phyloP scores from a whole-genome alignment of 2,888 invertebrate genomes.

The Drosophila kuntzei region DNA sequence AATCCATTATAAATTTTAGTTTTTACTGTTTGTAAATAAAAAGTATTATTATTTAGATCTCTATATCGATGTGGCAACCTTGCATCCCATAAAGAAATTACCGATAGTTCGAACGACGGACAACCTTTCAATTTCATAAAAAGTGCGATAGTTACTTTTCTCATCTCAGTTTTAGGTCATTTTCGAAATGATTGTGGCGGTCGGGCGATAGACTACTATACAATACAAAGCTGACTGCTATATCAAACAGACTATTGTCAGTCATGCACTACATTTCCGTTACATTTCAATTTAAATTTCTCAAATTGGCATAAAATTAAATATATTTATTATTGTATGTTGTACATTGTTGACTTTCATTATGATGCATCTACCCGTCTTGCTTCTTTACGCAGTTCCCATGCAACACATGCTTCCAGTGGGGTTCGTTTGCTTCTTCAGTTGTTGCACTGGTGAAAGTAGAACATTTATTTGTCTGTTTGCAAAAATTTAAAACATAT shows the following conservation, averaged over 20 bases:
- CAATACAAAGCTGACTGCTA: conserved; percentile 15
- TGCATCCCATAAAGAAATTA: too few relatives aligned
- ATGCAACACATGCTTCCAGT: not conserved
- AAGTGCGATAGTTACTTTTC: too few relatives aligned
- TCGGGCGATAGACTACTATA: not conserved
- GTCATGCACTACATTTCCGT: not conserved
- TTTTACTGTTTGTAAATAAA: too few relatives aligned
- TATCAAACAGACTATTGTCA: not conserved
- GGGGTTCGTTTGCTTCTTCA: conserved; percentile 4
- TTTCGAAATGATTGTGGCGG: not conserved
- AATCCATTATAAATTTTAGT: conserved; percentile 45
- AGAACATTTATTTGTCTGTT: conserved; percentile 73
- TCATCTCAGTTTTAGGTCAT: too few relatives aligned
- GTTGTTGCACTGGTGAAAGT: conserved; percentile 66
- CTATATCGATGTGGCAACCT: too few relatives aligned
- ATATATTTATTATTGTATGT: not conserved
- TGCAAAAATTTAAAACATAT: conserved; percentile 60
- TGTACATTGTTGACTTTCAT: not conserved
- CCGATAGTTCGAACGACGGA: too few relatives aligned
- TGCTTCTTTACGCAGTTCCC: not conserved
- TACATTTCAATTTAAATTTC: conserved; percentile 10
- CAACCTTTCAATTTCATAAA: too few relatives aligned
- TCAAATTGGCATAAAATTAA: not conserved
- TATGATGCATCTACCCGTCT: not conserved
- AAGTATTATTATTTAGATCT: too few relatives aligned